phyloP scores from a whole-genome alignment of 2,888 invertebrate species.

The Aelia acuminata region DNA sequence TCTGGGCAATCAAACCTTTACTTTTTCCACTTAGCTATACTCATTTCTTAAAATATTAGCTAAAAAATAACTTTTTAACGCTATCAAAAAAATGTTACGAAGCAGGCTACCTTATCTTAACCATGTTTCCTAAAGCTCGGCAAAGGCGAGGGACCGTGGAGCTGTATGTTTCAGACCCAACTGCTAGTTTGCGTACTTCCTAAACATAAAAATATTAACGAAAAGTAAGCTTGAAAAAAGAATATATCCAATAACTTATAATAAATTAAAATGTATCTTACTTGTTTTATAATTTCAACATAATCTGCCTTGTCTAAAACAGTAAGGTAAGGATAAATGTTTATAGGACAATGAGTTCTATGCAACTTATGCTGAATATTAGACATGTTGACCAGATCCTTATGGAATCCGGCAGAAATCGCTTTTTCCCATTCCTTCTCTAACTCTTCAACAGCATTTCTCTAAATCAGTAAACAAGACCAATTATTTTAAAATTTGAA shows the following conservation, averaged over 20 bases:
- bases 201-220: conserved; percentile 69
- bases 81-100: no score
- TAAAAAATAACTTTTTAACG: background rate
- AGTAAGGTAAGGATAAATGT: conserved; percentile 81
- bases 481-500: background rate
- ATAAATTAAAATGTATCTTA: conserved; percentile 67
- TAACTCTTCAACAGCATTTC: conserved; percentile 75
- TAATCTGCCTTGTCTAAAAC: conserved; percentile 72
- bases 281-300: conserved; percentile 72
- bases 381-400: conserved; percentile 79
- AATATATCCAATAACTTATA: background rate
- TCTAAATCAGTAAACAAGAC: conserved; percentile 70
- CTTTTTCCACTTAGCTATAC: no score
- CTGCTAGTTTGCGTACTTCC: conserved; percentile 80
- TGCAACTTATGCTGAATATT: conserved; percentile 73
- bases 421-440: conserved; percentile 78
- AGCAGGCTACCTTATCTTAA: conserved; percentile 75
- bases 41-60: background rate
- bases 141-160: conserved; percentile 78
- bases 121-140: conserved; percentile 78
- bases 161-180: conserved; percentile 86
- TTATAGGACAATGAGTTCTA: conserved; percentile 73
- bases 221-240: background rate
- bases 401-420: conserved; percentile 76
- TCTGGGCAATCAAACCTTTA: no score